Evolutionary conservation across 2,113 vertebrate species (phyloP), one percentile per base, ranked within the genome.

Genomic region (Macheiramphus alcinus): DNA sequence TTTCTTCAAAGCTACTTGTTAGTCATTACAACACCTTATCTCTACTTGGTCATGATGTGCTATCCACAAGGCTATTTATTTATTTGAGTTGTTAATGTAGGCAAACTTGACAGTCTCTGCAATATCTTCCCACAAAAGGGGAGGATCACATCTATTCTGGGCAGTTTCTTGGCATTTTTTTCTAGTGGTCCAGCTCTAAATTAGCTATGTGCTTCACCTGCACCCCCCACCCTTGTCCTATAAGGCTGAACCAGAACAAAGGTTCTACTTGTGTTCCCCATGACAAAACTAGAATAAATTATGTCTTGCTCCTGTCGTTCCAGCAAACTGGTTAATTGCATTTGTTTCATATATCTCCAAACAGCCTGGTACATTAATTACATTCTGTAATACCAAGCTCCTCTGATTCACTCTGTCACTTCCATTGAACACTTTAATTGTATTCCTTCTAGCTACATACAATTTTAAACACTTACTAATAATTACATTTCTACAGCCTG

Each of bases 321-420:
- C 88, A 96, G 88, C 94, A 96, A 96, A 97, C 97, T 95, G 86
- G 96, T 97, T 98, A 98, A 98, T 97, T 98, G 98, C 97, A 97
- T 98, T 98, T 98, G 97, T 98, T 98, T 97, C 97, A 76, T 97
- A 72, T 85, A 97, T 94, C 97, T 98, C 97, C 93, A 97, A 97
- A 96, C 96, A 97, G 94, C 88, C 94, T 40, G 70, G 93, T 96
- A 97, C 95, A 97, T 98, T 98, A 98, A 98, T 98, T 98, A 97
- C 97, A 95, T 98, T 98, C 97, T 97, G 95, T 97, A 98, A 97
- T 93, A 96, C 96, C 88, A 92, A 97, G 94, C 96, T 97, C 80
- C 94, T 98, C 97, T 90, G 96, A 97, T 98, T 98, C 96, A 90
- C 90, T 98, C 95, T 97, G 98, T 97, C 97, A 98, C 97, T 98